Evolutionary conservation across 2,888 invertebrate genomes (phyloP), one percentile per base, ranked within the genome.

Genomic region (Tetanocera ferruginea): DNA sequence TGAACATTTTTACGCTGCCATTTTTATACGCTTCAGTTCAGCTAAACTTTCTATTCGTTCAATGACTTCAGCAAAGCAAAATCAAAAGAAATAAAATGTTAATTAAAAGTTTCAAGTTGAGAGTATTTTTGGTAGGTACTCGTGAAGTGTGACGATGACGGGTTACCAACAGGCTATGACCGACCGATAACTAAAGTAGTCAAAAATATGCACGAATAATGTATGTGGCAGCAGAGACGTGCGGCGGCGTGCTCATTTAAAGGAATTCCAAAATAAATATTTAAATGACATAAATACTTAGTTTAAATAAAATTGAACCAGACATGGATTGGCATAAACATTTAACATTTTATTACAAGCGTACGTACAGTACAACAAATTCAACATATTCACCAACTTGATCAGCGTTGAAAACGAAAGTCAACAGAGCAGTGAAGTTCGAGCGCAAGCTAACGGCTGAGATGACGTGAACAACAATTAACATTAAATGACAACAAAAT

Each of bases 231-330:
- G 11, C 11, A 43, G 43, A 43, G 43, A 43, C 43, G n/a, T 55
- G 55, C 69, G 23, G 51, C 19, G 49, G 19, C 43, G 23, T 49
- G 25, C 28, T 14, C 25, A 28, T 64, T 74, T 62, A 31, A 11
- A 52, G 75, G 75, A 69, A 76, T 76, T n/a, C 43, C 51, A 69
- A 67, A 76, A 75, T 83, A 81, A 83, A 83, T 83, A 84, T 83
- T 83, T 84, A 79, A 80, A 71, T 81, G 84, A 82, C 83, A 83
- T 76, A 83, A 80, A 81, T 83, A 67, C 71, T 52, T n/a, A 34
- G 55, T 75, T 52, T 43, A 76, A 69, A 77, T 77, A 51, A 23
- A 23, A 23, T 55, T 55, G 19, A 23, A 23, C 9, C 23, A 23
- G 55, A 55, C n/a, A 19, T 19, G n/a, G n/a, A 64, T 31, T n/a